phyloP scores from a whole-genome alignment of 2,113 vertebrate species.

The Paramisgurnus dabryanus region DNA sequence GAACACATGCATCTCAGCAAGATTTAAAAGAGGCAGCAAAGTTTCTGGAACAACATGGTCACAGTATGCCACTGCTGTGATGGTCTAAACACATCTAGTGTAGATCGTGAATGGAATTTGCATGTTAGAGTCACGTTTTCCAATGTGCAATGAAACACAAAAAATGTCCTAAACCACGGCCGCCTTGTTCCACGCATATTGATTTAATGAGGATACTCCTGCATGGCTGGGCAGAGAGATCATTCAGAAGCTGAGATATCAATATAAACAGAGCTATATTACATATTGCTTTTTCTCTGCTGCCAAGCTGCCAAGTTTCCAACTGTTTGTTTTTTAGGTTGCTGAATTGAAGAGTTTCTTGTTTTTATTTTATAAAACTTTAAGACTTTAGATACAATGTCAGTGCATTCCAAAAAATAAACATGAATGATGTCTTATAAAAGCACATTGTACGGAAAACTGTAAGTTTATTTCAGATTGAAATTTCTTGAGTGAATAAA shows the following conservation, averaged over 20 bases:
- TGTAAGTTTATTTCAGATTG: too few species aligned
- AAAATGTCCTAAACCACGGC: background rate
- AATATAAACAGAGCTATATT: background rate
- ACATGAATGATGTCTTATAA: too few species aligned
- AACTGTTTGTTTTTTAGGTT: too few species aligned
- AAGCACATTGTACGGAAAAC: too few species aligned
- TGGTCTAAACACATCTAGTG: constrained; percentile 10
- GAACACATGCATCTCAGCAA: constrained; percentile 6
- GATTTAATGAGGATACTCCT: constrained; percentile 4
- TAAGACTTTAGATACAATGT: background rate
- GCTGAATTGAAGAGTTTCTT: background rate
- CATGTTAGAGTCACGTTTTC: constrained; percentile 6
- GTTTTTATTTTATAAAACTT: background rate
- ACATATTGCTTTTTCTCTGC: background rate
- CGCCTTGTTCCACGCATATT: background rate
- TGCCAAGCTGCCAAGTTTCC: background rate
- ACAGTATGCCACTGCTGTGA: constrained; percentile 29
- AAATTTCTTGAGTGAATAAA: too few species aligned
- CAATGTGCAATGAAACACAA: background rate
- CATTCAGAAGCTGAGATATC: background rate
- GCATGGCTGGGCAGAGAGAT: background rate
- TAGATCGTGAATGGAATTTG: background rate
- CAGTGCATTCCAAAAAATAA: too few species aligned
- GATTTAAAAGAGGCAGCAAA: constrained; percentile 18
- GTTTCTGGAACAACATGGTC: constrained; percentile 47